Percentiles rank a stretch among this genome's conserved stretches.
Evolutionary conservation across 2,113 vertebrate species (phyloP).

Genomic region (Pedetes capensis): DNA sequence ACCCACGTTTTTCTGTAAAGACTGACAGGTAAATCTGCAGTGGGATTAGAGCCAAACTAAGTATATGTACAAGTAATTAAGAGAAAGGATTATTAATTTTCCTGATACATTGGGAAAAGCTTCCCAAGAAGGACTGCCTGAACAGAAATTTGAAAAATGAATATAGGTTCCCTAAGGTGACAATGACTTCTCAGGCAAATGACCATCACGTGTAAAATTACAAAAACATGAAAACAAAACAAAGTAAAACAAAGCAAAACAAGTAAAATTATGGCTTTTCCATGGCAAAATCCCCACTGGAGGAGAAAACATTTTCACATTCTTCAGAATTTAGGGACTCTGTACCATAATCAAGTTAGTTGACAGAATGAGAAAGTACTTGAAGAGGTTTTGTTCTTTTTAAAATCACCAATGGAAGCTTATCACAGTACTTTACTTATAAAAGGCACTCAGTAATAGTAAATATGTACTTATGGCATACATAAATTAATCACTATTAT

Average conservation of each 20-base stretch:
- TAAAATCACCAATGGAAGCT: neutral
- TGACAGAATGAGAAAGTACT: neutral
- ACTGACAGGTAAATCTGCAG: neutral
- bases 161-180: neutral
- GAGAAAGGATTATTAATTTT: slow-evolving; percentile 19
- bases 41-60: neutral
- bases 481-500: neutral
- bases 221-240: neutral
- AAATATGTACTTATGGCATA: neutral
- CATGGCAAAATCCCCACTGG: neutral
- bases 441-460: neutral
- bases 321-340: neutral
- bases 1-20: neutral
- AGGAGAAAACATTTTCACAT: neutral
- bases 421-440: neutral
- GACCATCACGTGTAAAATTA: slow-evolving; percentile 14
- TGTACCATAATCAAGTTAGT: neutral
- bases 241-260: neutral
- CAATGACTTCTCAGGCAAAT: neutral
- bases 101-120: neutral
- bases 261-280: neutral
- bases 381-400: neutral
- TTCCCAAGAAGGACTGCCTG: slow-evolving; percentile 20
- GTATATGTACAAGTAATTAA: neutral
- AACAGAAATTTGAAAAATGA: slow-evolving; percentile 15